Evolutionary conservation across 2,113 vertebrate genomes (phyloP).

Genomic region (Marmota monax): DNA sequence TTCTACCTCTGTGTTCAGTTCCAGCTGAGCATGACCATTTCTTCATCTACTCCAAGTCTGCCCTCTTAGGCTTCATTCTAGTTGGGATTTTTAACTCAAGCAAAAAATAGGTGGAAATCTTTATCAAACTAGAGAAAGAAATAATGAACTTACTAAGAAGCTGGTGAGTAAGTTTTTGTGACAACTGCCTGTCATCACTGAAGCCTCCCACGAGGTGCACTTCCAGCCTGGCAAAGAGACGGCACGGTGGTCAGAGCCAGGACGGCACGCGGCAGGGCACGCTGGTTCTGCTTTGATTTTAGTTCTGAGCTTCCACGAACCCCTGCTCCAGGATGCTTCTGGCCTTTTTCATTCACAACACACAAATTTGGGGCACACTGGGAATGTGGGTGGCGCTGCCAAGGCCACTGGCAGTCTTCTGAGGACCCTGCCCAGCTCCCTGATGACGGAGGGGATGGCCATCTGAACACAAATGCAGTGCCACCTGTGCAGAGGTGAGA

Average conservation of each 20-base stretch:
- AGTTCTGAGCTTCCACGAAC: neutral
- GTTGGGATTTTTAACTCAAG: neutral
- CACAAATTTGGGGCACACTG: neutral
- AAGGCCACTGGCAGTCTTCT: neutral
- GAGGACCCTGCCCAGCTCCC: neutral
- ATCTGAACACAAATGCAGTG: neutral
- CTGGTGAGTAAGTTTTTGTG: slow-evolving; percentile 94
- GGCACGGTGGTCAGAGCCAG: slow-evolving; percentile 78
- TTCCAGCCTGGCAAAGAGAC: slow-evolving; percentile 92
- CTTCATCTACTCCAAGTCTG: neutral
- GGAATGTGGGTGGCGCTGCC: neutral
- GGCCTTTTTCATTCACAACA: neutral
- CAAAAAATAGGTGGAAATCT: neutral
- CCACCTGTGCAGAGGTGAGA: neutral
- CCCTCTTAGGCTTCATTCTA: neutral
- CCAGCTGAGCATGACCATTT: neutral
- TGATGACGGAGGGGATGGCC: neutral
- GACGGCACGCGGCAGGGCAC: neutral
- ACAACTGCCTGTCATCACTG: slow-evolving; percentile 94
- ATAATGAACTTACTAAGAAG: slow-evolving; percentile 92
- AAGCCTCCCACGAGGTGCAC: slow-evolving; percentile 98
- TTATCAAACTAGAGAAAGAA: neutral
- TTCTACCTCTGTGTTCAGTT: neutral
- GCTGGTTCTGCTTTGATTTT: neutral
- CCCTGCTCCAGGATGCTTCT: neutral